Evolutionary conservation across 2,888 invertebrate species (phyloP).

Genomic region (Artemia sinica): DNA sequence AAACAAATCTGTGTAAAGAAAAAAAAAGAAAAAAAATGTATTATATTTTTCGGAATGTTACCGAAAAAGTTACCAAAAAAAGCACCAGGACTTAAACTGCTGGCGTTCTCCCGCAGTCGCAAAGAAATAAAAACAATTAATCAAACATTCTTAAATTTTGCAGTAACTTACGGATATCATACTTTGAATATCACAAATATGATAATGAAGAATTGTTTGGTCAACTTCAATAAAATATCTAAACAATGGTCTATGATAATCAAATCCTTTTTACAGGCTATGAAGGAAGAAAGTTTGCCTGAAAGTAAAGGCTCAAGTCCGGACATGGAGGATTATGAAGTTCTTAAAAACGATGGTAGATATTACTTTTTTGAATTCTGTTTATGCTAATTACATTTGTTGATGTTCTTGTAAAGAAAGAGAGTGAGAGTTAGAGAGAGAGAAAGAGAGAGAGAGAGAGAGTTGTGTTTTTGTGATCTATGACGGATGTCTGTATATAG

Average conservation of each 20-base stretch:
- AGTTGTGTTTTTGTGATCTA: too few relatives aligned
- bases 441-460: too few relatives aligned
- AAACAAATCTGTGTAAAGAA: too few relatives aligned
- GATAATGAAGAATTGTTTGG: too few relatives aligned
- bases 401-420: too few relatives aligned
- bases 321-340: conserved; percentile 27
- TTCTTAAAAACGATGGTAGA: conserved; percentile 20
- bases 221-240: too few relatives aligned
- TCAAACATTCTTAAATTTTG: neutral
- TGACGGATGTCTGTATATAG: too few relatives aligned
- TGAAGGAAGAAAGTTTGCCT: conserved; percentile 9
- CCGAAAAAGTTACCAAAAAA: neutral
- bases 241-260: too few relatives aligned
- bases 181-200: neutral
- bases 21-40: too few relatives aligned
- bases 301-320: conserved; percentile 26
- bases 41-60: too few relatives aligned
- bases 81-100: conserved; percentile 3
- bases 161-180: neutral
- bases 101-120: neutral
- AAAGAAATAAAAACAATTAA: neutral
- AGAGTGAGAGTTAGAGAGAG: too few relatives aligned
- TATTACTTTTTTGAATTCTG: neutral
- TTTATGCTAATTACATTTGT: too few relatives aligned
- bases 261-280: conserved; percentile 15